Conservation (phyloP, 2,113 vertebrate species). For the Larimichthys crocea region DNA sequence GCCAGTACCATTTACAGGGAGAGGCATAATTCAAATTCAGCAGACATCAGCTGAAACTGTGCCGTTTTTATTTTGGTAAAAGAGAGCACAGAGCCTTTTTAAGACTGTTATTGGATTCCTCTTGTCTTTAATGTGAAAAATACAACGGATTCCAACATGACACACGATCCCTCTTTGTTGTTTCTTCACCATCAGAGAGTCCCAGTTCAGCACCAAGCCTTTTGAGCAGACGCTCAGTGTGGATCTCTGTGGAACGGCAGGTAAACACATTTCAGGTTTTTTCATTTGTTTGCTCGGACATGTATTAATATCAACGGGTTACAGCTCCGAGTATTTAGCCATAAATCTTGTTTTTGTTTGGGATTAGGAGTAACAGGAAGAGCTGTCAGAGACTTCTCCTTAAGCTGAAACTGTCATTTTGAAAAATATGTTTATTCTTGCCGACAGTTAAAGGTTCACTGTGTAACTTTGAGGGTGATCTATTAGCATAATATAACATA, state of each 20-base stretch:
- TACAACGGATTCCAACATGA: slow-evolving; percentile 9
- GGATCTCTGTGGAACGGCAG: slow-evolving; percentile 98
- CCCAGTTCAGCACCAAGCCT: slow-evolving; percentile 85
- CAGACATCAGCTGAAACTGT: slow-evolving; percentile 46
- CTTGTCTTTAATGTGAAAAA: slow-evolving; percentile 23
- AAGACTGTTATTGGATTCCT: slow-evolving; percentile 16
- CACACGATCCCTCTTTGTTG: slow-evolving; percentile 24
- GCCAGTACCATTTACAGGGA: slow-evolving; percentile 36
- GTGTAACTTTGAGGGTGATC: too few relatives aligned
- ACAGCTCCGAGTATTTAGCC: neutral
- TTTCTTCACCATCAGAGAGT: slow-evolving; percentile 72
- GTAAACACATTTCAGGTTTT: slow-evolving; percentile 76
- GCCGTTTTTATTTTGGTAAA: slow-evolving; percentile 13
- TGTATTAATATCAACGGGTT: neutral
- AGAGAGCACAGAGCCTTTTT: neutral
- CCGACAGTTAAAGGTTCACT: too few relatives aligned
- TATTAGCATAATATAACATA: too few relatives aligned
- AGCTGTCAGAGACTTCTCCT: neutral
- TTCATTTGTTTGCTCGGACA: neutral
- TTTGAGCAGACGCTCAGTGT: slow-evolving; percentile 93
- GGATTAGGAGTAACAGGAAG: neutral
- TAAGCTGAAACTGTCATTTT: neutral
- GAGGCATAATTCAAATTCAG: slow-evolving; percentile 55
- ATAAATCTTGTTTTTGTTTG: neutral
- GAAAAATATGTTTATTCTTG: too few relatives aligned